phyloP scores from a whole-genome alignment of 2,113 vertebrate genomes.

The Raja brachyura region DNA sequence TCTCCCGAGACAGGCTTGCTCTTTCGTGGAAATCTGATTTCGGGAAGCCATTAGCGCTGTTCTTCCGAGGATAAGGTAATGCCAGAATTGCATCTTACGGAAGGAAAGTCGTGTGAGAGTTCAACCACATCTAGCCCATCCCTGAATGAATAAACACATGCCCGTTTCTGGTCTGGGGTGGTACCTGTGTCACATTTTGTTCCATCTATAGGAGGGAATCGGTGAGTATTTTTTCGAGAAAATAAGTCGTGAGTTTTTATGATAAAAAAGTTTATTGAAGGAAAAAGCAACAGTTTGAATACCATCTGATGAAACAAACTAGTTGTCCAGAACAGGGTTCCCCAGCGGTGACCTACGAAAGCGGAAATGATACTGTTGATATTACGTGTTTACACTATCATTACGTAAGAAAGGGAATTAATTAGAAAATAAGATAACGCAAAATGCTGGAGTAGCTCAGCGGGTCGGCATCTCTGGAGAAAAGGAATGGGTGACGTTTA shows the following conservation, averaged over 20 bases:
- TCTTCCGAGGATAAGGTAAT: neutral
- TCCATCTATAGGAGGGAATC: no score
- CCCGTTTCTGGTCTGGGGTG: neutral
- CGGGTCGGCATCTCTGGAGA: no score
- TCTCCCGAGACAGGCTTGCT: neutral
- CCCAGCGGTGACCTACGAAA: no score
- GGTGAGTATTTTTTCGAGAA: neutral
- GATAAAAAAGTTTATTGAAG: neutral
- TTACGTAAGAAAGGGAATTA: neutral
- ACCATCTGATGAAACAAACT: neutral
- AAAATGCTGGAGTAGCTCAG: no score
- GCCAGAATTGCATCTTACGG: neutral
- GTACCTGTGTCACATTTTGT: neutral
- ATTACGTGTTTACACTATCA: no score
- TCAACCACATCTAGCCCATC: neutral
- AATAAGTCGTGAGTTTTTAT: neutral
- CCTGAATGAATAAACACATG: neutral
- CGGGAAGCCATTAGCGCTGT: neutral
- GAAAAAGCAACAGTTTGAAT: neutral
- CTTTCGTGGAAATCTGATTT: neutral
- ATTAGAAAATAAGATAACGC: no score
- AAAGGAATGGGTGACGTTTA: no score
- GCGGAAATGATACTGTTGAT: no score
- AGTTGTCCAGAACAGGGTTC: neutral
- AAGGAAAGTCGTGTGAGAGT: neutral